Base-by-base conservation (phyloP, 2,888 invertebrate genomes). In the Synanthedon tipuliformis region DNA sequence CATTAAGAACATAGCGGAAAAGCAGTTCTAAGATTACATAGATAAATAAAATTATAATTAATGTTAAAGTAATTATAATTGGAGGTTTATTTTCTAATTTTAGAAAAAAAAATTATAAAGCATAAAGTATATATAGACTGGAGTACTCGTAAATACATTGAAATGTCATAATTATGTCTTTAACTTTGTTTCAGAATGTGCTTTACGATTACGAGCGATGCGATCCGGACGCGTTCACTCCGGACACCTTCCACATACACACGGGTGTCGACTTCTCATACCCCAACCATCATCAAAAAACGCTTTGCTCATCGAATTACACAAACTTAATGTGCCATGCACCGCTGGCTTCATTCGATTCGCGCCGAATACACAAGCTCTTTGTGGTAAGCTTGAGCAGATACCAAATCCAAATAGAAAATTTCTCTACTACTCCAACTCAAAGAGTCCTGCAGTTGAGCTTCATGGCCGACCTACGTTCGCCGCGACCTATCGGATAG, bases 381-480 rank as follows among this genome's bases (percentile, higher is more conserved):
- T 92, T 12, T 93, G 93, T 73, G 93, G 93, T 2, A 93, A 93
- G 68, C 79, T 93, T 4, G 93, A 93, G 68, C 92, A 93, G 71
- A 86, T 92, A 41, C 83, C 89, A 0, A 68, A 76, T 5, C 76
- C 77, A 12, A 90, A 91, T 64, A 88, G 92, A 57, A 88, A 86
- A 59, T 77, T 75, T 57, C 78, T 92, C 50, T 92, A 92, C 71
- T 89, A 90, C 15, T 63, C 74, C 1, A 59, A 70, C 53, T 87
- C 89, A 34, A 88, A 87, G 57, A 83, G 79, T 57, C 89, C 89
- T 4, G 82, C 85, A 48, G 70, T 92, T 58, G 89, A 89, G 64
- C 76, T 91, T 54, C 89, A 89, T 65, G 91, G 91, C 57, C 87
- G 87, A 71, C 92, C 92, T 54, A 89, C 90, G 75, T 93, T 92